Conservation (phyloP, 2,113 vertebrate species). For the Oceanodroma tethys region DNA sequence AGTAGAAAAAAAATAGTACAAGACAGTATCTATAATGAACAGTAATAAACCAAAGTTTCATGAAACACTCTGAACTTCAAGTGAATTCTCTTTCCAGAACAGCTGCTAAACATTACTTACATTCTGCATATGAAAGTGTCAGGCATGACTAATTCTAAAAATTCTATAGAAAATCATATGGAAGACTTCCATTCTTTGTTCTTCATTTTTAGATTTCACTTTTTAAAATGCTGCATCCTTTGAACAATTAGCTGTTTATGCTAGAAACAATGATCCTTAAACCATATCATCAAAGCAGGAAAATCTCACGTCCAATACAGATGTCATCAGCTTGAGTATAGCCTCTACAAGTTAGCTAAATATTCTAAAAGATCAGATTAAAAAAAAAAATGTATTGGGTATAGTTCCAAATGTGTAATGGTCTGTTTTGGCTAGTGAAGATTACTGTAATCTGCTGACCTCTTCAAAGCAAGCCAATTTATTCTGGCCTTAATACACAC, state of each 20-base stretch:
- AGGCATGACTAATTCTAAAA: background rate
- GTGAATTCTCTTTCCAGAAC: background rate
- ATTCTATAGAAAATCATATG: background rate
- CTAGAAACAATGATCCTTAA: background rate
- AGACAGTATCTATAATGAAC: background rate
- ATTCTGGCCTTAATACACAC: background rate
- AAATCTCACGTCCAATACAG: background rate
- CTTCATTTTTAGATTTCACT: background rate
- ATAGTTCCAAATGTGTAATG: background rate
- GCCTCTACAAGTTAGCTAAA: background rate
- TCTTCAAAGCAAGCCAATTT: constrained; percentile 26
- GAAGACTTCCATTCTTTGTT: background rate
- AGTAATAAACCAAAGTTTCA: background rate
- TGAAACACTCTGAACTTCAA: background rate
- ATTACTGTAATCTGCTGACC: constrained; percentile 30
- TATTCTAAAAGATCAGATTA: background rate
- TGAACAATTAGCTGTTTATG: background rate
- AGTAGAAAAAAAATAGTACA: background rate
- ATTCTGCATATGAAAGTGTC: background rate
- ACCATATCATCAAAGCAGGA: background rate
- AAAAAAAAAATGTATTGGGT: background rate
- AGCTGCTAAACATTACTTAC: background rate
- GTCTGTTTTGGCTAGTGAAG: constrained; percentile 27
- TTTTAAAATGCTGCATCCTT: background rate
- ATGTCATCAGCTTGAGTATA: background rate